These are phyloP conservation scores for Zosterops pallidus DNA, from an alignment of 2,113 vertebrate species.

Conservation along the genomic window DNA sequence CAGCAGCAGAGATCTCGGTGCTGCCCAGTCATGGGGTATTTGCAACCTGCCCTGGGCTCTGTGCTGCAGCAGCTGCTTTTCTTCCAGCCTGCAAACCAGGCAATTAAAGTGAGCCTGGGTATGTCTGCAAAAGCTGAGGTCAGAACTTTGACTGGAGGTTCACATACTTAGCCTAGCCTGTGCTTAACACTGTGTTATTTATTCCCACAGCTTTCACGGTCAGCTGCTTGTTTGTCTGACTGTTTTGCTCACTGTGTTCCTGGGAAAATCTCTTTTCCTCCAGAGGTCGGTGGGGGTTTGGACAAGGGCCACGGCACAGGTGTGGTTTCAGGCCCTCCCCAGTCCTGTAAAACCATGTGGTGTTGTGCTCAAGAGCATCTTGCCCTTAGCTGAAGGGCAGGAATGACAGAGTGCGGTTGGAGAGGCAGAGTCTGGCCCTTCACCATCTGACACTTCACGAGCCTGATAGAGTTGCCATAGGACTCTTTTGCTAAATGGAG, in stretches of 20 bases:
- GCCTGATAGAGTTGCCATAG: not conserved
- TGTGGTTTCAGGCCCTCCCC: not conserved
- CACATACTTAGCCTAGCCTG: slow-evolving; percentile 24
- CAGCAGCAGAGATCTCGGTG: not conserved
- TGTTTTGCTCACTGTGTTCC: not conserved
- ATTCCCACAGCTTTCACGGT: slow-evolving; percentile 37
- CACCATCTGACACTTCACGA: accelerated
- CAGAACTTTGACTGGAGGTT: slow-evolving; percentile 58
- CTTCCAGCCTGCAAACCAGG: not conserved
- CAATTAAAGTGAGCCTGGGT: not conserved
- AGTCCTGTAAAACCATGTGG: not conserved
- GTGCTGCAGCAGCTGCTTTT: not conserved
- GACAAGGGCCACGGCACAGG: not conserved
- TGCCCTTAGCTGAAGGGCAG: not conserved
- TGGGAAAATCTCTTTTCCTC: not conserved
- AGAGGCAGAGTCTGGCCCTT: not conserved
- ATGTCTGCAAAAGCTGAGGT: slow-evolving; percentile 22
- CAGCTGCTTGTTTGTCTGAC: slow-evolving; percentile 26
- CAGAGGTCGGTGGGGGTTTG: not conserved
- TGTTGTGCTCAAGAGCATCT: not conserved
- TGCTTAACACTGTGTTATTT: slow-evolving; percentile 54
- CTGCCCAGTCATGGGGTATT: not conserved
- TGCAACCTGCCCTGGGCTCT: not conserved
- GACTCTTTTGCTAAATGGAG: not conserved
- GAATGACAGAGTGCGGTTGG: not conserved